Percentiles rank a stretch among this genome's conserved stretches.
Evolutionary conservation across 2,888 invertebrate species (phyloP).

Genomic region (Capitulum mitella): DNA sequence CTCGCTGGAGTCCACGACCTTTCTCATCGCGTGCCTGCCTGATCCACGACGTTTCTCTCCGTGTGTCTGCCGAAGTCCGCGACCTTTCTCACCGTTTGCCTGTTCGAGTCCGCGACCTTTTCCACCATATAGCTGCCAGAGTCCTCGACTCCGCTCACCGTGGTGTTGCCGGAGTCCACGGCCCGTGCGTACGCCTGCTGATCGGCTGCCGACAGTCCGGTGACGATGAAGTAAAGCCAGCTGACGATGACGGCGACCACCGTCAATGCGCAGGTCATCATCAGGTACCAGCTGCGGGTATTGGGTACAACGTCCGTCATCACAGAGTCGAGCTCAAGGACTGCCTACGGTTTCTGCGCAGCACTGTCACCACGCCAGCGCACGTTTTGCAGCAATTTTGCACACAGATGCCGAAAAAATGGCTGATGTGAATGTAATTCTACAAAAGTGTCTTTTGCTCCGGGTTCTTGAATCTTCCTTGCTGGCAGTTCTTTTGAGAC

Average conservation of each 20-base stretch:
- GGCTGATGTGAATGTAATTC: too few species aligned
- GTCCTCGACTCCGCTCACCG: neutral
- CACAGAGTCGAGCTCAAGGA: too few species aligned
- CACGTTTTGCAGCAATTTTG: too few species aligned
- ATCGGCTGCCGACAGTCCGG: neutral
- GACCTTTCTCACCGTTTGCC: neutral
- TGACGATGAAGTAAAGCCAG: neutral
- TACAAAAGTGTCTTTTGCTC: too few species aligned
- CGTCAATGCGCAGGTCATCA: neutral
- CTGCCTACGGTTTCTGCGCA: too few species aligned
- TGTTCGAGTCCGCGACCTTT: neutral
- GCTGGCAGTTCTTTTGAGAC: too few species aligned
- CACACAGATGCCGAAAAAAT: too few species aligned
- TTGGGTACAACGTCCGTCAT: too few species aligned
- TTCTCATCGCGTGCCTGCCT: neutral
- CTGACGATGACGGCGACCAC: neutral
- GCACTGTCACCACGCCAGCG: too few species aligned
- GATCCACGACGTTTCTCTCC: too few species aligned
- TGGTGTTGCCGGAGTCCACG: neutral
- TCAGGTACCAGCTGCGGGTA: neutral
- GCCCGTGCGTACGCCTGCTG: neutral
- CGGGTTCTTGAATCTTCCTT: too few species aligned
- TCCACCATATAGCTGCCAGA: neutral
- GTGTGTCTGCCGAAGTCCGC: neutral
- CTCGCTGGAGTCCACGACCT: neutral